A percentile compares a stretch with the other conserved stretches of the same genome.
phyloP scores from a whole-genome alignment of 2,113 vertebrate species.

The Buteo buteo region DNA sequence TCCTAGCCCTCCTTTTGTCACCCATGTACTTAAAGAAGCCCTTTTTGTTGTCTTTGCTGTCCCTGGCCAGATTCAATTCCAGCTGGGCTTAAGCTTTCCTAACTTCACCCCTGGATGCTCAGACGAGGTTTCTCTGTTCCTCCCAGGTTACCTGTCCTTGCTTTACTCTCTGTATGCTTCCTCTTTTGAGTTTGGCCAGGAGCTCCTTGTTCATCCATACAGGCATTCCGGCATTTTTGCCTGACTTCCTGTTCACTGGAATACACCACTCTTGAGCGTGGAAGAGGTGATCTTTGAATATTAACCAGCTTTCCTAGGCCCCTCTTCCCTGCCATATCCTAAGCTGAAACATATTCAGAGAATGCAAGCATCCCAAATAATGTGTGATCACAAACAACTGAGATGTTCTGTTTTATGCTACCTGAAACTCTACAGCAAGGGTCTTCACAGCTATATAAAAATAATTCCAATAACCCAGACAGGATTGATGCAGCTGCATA shows the following conservation, averaged over 20 bases:
- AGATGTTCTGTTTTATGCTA: background rate
- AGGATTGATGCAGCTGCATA: background rate
- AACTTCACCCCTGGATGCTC: background rate
- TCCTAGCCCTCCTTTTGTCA: background rate
- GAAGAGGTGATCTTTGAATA: background rate
- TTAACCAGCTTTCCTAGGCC: background rate
- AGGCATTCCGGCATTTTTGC: background rate
- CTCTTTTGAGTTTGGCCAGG: background rate
- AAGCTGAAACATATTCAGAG: background rate
- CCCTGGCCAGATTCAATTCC: background rate
- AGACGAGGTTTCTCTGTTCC: background rate
- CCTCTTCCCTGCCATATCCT: background rate
- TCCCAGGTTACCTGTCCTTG: background rate
- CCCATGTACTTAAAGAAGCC: background rate
- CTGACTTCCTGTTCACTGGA: background rate
- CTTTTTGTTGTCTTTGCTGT: background rate
- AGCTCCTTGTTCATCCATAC: background rate
- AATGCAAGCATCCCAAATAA: background rate
- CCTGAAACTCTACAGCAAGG: background rate
- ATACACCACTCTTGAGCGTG: background rate
- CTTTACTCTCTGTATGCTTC: background rate
- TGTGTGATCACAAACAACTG: accelerated
- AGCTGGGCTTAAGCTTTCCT: background rate
- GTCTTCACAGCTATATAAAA: background rate
- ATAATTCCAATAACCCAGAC: background rate